phyloP scores from a whole-genome alignment of 2,888 invertebrate genomes.

The Mycalesis mineus region DNA sequence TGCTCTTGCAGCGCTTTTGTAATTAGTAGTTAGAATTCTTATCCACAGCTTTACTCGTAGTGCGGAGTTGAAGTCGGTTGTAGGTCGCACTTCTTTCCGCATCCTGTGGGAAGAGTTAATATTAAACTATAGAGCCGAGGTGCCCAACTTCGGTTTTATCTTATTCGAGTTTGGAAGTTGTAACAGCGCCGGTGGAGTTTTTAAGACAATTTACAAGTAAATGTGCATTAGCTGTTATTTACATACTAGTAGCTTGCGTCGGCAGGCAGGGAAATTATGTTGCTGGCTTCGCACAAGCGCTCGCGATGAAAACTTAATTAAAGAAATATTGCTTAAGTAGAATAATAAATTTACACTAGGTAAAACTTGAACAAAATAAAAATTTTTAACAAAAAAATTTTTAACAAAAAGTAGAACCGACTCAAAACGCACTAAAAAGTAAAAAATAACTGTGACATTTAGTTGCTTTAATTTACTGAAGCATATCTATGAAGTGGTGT shows the following conservation, averaged over 20 bases:
- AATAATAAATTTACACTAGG: too few species aligned
- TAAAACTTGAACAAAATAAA: too few species aligned
- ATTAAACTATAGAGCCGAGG: constrained; percentile 1
- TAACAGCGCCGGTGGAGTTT: background rate
- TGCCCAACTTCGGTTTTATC: constrained; percentile 7
- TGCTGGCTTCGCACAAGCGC: too few species aligned
- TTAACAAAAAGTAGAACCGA: too few species aligned
- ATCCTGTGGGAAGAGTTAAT: background rate
- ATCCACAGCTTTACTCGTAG: background rate
- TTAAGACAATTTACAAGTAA: background rate
- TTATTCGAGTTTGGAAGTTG: constrained; percentile 1
- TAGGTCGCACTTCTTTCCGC: background rate
- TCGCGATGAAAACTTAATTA: too few species aligned
- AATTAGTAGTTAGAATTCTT: background rate
- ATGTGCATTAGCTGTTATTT: background rate
- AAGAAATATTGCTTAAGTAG: too few species aligned
- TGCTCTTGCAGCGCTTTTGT: background rate
- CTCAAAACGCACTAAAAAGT: too few species aligned
- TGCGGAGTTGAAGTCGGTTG: background rate
- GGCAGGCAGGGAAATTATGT: too few species aligned
- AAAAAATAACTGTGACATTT: too few species aligned
- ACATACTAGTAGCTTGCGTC: background rate
- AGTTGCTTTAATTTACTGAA: too few species aligned
- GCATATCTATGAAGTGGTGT: too few species aligned
- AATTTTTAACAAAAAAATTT: too few species aligned